Percentiles rank a stretch among this genome's conserved stretches.
Evolutionary conservation across 2,113 vertebrate species (phyloP).

Genomic region (Pterophyllum scalare): DNA sequence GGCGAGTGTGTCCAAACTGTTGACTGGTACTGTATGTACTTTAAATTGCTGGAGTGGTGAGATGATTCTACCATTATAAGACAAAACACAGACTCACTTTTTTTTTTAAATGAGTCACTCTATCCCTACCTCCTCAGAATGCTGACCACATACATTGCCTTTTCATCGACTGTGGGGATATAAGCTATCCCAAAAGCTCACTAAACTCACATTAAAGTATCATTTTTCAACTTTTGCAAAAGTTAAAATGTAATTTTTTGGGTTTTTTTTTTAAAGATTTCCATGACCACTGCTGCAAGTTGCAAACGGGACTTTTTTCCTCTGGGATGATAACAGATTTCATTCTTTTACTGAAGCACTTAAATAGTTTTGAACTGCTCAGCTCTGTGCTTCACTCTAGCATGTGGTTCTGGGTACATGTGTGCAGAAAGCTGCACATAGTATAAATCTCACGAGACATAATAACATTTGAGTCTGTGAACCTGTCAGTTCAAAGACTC

Average conservation of each 20-base stretch:
- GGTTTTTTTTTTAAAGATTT: neutral
- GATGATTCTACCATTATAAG: neutral
- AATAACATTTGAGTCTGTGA: constrained; percentile 41
- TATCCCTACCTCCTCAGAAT: neutral
- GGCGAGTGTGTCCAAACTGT: neutral
- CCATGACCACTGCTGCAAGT: neutral
- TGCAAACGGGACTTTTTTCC: neutral
- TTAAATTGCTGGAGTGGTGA: neutral
- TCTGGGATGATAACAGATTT: neutral
- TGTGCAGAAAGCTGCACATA: constrained; percentile 25
- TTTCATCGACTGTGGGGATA: too few relatives aligned
- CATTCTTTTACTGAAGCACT: neutral
- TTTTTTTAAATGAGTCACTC: neutral
- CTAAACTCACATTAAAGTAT: neutral
- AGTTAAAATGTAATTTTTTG: neutral
- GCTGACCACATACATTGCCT: neutral
- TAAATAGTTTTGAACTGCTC: neutral
- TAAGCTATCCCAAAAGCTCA: neutral
- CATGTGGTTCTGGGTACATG: constrained; percentile 11
- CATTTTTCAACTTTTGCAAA: neutral
- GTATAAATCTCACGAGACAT: constrained; percentile 45
- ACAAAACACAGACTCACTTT: constrained; percentile 5
- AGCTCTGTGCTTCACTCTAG: neutral
- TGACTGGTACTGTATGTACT: neutral
- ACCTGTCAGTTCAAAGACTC: constrained; percentile 39